These are phyloP conservation scores for Agrotis ipsilon DNA, from an alignment of 2,888 invertebrate genomes.

Conservation along the genomic window DNA sequence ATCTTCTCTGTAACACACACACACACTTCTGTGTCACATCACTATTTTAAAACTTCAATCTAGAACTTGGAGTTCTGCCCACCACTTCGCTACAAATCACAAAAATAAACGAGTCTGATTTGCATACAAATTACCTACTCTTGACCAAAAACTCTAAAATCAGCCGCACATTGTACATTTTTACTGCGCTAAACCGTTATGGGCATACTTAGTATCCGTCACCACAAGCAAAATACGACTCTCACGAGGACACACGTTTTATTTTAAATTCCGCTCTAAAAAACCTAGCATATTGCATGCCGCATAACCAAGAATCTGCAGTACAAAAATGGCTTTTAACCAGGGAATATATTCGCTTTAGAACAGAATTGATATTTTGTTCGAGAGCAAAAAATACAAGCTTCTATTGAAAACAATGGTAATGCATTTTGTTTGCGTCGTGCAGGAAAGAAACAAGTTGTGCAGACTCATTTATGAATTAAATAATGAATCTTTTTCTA, in stretches of 20 bases:
- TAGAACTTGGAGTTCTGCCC: conserved; percentile 36
- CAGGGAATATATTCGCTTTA: conserved; percentile 16
- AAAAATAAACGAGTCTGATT: conserved; percentile 36
- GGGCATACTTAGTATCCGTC: conserved; percentile 36
- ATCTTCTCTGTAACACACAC: too few species aligned
- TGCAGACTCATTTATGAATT: neutral
- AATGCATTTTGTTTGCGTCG: conserved; percentile 23
- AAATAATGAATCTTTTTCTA: conserved; percentile 7
- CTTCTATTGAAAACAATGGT: conserved; percentile 26
- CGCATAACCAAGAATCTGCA: conserved; percentile 21
- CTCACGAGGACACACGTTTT: conserved; percentile 36
- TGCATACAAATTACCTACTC: conserved; percentile 49
- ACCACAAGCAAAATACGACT: conserved; percentile 33
- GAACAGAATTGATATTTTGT: conserved; percentile 33
- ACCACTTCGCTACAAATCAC: conserved; percentile 15
- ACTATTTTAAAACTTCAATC: conserved; percentile 15
- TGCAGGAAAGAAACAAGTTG: conserved; percentile 14
- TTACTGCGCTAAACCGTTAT: conserved; percentile 27
- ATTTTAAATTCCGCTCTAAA: conserved; percentile 36
- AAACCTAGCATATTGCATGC: conserved; percentile 27
- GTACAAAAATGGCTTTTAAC: conserved; percentile 25
- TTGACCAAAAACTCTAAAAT: conserved; percentile 26
- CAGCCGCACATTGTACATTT: conserved; percentile 25
- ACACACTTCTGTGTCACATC: neutral
- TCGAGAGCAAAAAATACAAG: conserved; percentile 9